phyloP scores from a whole-genome alignment of 2,797 vertebrate genomes.

The Trachurus trachurus region DNA sequence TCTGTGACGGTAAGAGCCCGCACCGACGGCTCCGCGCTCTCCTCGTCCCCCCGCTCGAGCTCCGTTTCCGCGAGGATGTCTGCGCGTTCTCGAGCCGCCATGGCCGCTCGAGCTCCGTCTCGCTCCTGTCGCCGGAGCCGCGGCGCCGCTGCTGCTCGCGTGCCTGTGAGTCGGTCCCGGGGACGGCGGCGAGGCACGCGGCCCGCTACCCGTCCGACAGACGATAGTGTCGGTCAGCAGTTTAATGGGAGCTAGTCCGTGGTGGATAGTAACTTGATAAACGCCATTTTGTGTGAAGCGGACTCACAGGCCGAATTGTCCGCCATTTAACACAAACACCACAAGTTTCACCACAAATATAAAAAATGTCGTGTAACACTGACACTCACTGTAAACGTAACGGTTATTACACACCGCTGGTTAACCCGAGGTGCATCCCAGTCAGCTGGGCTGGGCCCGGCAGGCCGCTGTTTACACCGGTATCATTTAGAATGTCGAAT shows the following conservation, averaged over 20 bases:
- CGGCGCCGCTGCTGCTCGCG: conserved; percentile 72
- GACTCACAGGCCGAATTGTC: conserved; percentile 12
- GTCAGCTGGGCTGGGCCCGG: background rate
- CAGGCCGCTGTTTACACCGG: background rate
- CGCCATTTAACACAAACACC: conserved; percentile 53
- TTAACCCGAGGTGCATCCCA: no score
- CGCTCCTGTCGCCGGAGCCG: conserved; percentile 64
- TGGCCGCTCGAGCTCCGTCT: conserved; percentile 74
- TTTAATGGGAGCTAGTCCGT: background rate
- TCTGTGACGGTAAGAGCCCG: conserved; percentile 78
- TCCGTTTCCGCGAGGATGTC: conserved; percentile 68
- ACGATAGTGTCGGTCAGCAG: background rate
- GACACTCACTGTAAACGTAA: background rate
- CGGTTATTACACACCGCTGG: no score
- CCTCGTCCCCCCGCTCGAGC: conserved; percentile 20
- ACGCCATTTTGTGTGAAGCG: conserved; percentile 56
- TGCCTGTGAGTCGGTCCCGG: conserved; percentile 74
- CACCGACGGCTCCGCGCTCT: conserved; percentile 32
- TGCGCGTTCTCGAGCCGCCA: conserved; percentile 83
- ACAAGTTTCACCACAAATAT: background rate
- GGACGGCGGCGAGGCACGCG: conserved; percentile 54
- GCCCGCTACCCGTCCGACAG: background rate
- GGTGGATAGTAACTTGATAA: background rate
- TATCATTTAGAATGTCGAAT: background rate
- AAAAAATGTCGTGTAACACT: background rate